Conservation (phyloP, 2,888 invertebrate genomes). For the Lamellibrachia columna region DNA sequence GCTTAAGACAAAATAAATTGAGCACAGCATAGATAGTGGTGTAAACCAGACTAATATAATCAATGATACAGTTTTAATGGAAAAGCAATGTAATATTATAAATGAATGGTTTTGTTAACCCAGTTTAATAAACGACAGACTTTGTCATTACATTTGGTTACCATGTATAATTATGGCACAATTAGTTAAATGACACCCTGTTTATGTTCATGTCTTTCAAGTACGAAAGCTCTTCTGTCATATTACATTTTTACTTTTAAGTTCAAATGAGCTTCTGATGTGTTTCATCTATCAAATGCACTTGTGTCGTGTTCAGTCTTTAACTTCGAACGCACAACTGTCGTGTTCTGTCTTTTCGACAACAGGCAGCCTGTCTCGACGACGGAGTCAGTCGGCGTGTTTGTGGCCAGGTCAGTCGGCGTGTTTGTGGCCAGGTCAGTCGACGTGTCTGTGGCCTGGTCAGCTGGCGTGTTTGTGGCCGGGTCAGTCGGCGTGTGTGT, state of each 20-base stretch:
- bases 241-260: not conserved
- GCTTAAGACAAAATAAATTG: too few species aligned
- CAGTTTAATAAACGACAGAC: not conserved
- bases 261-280: not conserved
- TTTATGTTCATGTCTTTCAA: not conserved
- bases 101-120: not conserved
- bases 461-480: not conserved
- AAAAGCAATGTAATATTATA: not conserved
- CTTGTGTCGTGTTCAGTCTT: not conserved
- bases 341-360: not conserved
- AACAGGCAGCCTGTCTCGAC: too few species aligned
- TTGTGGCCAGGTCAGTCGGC: not conserved
- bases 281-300: not conserved
- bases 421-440: too few species aligned
- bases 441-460: too few species aligned
- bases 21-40: not conserved
- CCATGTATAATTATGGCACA: not conserved
- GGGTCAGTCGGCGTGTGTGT: not conserved
- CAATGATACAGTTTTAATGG: not conserved
- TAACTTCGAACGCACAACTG: not conserved
- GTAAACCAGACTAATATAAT: not conserved
- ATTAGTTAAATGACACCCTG: not conserved
- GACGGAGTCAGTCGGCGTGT: not conserved
- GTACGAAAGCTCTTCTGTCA: not conserved
- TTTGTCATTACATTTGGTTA: not conserved